Evolutionary conservation across 2,113 vertebrate species (phyloP), one percentile per base, ranked within the genome.

Genomic region (Triplophysa tibetana): DNA sequence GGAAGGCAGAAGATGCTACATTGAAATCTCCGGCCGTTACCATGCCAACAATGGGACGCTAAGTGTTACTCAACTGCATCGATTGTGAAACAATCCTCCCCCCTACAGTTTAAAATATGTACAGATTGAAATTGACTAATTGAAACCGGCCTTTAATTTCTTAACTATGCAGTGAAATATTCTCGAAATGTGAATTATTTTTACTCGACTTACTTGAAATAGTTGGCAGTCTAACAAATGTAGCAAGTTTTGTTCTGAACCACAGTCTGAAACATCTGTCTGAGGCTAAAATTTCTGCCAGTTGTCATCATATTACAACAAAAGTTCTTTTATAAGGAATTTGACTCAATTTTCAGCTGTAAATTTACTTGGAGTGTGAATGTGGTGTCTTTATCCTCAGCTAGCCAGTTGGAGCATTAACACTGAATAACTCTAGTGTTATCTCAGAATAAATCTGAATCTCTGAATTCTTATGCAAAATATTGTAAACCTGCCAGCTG

Each of bases 31-130:
- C 97, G 82, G 92, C 95, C 1, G 96, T 98, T 72, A 95, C 95
- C 84, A 99, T 99, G 96, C 97, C 98, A 75, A 99, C 97, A 38
- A 97, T 98, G 97, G 96, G 97, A 86, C 94, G 92, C 82, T 98
- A 94, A 93, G 56, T 8, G 61, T 68, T 8, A 50, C 41, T 24
- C 60, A n/a, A 21, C 11, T 19, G 4, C 6, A 70, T 21, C 29
- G 33, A 72, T 72, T 3, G 14, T 56, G 17, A 19, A 56, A 19
- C 17, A 19, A n/a, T 21, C 60, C 58, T n/a, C 17, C 33, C 64
- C n/a, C 2, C 11, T 29, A 16, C 7, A 23, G 16, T 43, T 1
- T 26, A 78, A 48, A 58, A 74, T 41, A 17, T 77, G 63, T 65
- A 78, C n/a, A 69, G 45, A 67, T 8, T 2, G 19, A 4, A 17